phyloP scores from a whole-genome alignment of 2,797 vertebrate genomes.

The Trachops cirrhosus region DNA sequence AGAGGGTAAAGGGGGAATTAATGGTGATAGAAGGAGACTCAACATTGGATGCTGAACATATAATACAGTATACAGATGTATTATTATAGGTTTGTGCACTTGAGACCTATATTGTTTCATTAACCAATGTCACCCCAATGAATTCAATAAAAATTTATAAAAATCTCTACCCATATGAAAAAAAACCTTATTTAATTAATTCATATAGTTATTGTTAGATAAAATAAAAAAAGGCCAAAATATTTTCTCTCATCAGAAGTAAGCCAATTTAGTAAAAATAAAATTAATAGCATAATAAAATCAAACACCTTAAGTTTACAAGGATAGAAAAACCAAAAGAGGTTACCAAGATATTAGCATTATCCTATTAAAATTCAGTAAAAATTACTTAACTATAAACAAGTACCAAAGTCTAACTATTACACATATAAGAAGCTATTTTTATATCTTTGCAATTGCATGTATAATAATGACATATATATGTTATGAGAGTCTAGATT shows the following conservation, averaged over 20 bases:
- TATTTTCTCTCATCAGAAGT: conserved; percentile 34
- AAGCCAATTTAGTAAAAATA: neutral
- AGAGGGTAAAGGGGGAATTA: neutral
- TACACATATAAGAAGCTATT: neutral
- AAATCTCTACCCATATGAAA: neutral
- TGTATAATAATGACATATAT: neutral
- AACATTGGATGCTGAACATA: neutral
- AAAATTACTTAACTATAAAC: conserved; percentile 22
- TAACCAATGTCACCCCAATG: neutral
- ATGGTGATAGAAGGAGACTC: neutral
- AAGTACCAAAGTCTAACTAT: neutral
- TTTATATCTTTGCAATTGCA: neutral
- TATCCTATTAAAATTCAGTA: neutral
- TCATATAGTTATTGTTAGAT: neutral
- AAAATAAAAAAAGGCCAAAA: conserved; percentile 29
- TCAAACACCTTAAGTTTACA: neutral
- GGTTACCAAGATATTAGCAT: neutral
- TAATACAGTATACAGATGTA: neutral
- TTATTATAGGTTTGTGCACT: neutral
- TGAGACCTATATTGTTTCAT: neutral
- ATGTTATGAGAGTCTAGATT: neutral
- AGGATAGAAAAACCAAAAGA: neutral
- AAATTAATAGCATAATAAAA: neutral
- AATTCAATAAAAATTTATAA: neutral
- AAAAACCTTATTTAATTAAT: conserved; percentile 33